phyloP scores from a whole-genome alignment of 2,888 invertebrate species.

The Cheilosia pagana region DNA sequence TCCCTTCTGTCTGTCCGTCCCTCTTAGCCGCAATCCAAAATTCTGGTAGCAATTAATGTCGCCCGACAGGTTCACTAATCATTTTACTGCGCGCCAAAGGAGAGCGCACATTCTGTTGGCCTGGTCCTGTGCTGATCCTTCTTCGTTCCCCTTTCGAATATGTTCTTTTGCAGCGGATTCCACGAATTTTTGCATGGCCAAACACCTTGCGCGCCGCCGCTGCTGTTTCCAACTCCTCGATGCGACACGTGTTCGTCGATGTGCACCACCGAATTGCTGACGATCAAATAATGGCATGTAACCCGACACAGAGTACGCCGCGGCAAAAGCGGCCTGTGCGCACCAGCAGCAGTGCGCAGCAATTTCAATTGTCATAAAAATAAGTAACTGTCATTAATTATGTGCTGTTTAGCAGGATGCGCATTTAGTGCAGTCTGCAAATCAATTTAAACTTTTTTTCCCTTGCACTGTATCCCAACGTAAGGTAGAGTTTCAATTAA shows the following conservation, averaged over 20 bases:
- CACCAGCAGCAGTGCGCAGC: constrained; percentile 47
- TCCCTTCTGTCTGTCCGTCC: not conserved
- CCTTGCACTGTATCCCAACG: not conserved
- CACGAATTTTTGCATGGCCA: constrained; percentile 50
- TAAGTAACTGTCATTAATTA: constrained; percentile 69
- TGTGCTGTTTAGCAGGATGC: constrained; percentile 49
- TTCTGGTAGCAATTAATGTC: constrained; percentile 64
- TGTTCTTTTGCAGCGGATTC: constrained; percentile 33
- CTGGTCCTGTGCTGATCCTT: constrained; percentile 30
- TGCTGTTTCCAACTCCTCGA: constrained; percentile 32
- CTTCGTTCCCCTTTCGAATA: too few species aligned
- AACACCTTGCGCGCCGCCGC: constrained; percentile 59
- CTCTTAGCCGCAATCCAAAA: constrained; percentile 7
- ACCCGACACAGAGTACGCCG: constrained; percentile 15
- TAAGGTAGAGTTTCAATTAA: constrained; percentile 65
- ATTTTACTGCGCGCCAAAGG: constrained; percentile 16
- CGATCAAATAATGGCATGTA: constrained; percentile 20
- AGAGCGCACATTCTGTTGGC: constrained; percentile 13
- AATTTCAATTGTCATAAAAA: constrained; percentile 72
- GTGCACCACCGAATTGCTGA: constrained; percentile 41
- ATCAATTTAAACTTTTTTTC: constrained; percentile 53
- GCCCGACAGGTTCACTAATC: constrained; percentile 69
- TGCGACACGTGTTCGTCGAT: constrained; percentile 62
- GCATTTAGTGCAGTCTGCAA: constrained; percentile 37
- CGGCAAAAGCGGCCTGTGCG: not conserved